phyloP scores from a whole-genome alignment of 1,140 invertebrate genomes.

The Zaprionus gabonicus region DNA sequence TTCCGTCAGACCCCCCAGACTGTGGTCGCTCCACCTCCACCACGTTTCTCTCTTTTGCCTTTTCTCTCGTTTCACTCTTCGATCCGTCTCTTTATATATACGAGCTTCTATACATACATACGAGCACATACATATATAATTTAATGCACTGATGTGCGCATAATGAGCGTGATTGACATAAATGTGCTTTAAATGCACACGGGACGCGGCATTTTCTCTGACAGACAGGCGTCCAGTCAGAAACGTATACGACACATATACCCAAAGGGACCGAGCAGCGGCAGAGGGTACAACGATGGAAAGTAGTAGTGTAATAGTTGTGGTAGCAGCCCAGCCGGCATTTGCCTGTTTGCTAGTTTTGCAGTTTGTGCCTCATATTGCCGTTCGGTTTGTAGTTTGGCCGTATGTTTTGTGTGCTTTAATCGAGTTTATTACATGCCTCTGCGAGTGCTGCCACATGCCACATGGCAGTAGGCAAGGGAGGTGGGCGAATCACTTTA shows the following conservation, averaged over 20 bases:
- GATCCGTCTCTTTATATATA: constrained; percentile 16
- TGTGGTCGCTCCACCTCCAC: background rate
- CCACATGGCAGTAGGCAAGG: background rate
- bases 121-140: constrained; percentile 50
- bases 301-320: background rate
- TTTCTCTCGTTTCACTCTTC: constrained; percentile 6
- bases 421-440: constrained; percentile 79
- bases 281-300: background rate
- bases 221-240: constrained; percentile 29
- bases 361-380: constrained; percentile 16
- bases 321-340: constrained; percentile 14
- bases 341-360: constrained; percentile 28
- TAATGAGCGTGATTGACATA: constrained; percentile 82
- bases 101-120: constrained; percentile 23
- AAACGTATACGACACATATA: constrained; percentile 10
- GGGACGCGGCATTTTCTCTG: constrained; percentile 41
- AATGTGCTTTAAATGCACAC: constrained; percentile 78
- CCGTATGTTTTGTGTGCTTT: constrained; percentile 76
- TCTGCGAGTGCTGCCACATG: constrained; percentile 18
- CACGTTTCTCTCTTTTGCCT: constrained; percentile 2
- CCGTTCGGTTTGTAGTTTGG: constrained; percentile 62
- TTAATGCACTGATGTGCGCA: constrained; percentile 79
- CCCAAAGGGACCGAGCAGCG: background rate
- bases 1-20: background rate
- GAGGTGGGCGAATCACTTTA: constrained; percentile 32